Evolutionary conservation across 2,888 invertebrate genomes (phyloP).

Genomic region (Hesperia comma): DNA sequence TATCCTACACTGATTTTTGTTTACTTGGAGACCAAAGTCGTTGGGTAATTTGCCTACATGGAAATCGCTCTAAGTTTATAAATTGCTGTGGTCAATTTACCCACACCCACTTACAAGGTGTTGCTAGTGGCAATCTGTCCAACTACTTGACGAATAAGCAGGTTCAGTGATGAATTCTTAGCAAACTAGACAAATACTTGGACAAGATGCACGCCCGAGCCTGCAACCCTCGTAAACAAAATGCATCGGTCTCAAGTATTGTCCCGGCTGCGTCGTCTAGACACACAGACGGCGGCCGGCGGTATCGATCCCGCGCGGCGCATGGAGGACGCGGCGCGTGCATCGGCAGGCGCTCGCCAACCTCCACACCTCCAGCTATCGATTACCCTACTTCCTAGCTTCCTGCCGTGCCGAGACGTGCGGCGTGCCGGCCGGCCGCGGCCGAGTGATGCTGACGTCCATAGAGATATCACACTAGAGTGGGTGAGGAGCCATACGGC

Average conservation of each 20-base stretch:
- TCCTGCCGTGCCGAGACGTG: no score
- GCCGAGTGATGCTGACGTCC: constrained; percentile 20
- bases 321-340: constrained; percentile 1
- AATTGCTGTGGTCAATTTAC: no score
- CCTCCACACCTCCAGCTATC: constrained; percentile 13
- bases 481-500: no score
- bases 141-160: no score
- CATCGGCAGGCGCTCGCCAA: background rate
- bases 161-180: no score
- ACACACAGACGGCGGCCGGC: constrained; percentile 22
- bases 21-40: no score
- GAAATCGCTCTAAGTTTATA: no score
- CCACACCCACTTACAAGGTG: no score
- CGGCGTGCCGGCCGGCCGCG: background rate
- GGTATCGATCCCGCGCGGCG: constrained; percentile 29
- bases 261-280: constrained; percentile 29
- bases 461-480: no score
- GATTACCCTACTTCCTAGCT: constrained; percentile 20
- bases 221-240: constrained; percentile 8
- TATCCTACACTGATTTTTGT: no score
- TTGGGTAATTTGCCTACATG: no score
- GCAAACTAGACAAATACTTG: background rate
- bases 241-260: constrained; percentile 19
- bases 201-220: background rate
- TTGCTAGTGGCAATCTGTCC: no score